Conservation (phyloP, 1,140 invertebrate genomes). For the Teleogryllus occipitalis region DNA sequence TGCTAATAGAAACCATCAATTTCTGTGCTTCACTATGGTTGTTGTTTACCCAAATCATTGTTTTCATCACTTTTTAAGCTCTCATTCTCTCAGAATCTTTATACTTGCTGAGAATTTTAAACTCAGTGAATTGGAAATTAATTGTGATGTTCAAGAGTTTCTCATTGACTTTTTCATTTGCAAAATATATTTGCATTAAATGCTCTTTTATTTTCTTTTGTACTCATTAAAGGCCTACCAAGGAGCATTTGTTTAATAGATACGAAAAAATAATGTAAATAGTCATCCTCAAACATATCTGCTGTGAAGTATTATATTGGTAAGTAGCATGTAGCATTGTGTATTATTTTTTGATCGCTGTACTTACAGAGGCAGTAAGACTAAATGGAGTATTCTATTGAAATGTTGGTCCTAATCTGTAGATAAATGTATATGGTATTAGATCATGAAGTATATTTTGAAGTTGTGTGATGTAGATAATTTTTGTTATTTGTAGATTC, state of each 20-base stretch:
- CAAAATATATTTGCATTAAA: background rate
- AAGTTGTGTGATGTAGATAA: background rate
- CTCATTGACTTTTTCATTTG: background rate
- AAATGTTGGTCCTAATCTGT: background rate
- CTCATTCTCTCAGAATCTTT: no score
- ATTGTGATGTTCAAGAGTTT: background rate
- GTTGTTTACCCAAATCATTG: no score
- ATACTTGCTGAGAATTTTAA: background rate
- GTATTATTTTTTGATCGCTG: background rate
- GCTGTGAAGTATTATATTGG: background rate
- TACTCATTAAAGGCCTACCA: background rate
- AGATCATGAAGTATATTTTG: background rate
- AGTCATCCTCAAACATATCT: background rate
- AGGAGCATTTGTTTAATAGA: background rate
- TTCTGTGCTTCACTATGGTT: no score
- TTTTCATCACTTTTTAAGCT: no score
- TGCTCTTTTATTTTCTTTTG: background rate
- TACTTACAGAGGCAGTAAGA: background rate
- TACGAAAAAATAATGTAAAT: background rate
- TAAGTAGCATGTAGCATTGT: background rate
- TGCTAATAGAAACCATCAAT: no score
- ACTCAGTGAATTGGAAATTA: background rate
- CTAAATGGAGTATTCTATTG: background rate
- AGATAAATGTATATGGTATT: background rate
- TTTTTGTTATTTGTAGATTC: background rate